A percentile compares a stretch with the other conserved stretches of the same genome.
phyloP scores from a whole-genome alignment of 1,140 invertebrate species.

The Andrena cerasifolii region DNA sequence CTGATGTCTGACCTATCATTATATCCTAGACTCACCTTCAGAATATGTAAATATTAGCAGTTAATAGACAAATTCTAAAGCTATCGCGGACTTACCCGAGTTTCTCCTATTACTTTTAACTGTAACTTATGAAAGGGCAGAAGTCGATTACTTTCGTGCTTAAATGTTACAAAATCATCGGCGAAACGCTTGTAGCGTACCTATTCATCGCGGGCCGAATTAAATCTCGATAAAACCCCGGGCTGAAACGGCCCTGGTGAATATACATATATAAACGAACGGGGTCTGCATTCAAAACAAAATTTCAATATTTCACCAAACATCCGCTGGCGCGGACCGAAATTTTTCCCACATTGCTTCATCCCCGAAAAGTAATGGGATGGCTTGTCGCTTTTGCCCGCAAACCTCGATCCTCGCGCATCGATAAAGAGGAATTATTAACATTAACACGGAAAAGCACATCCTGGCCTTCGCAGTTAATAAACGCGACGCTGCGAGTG shows the following conservation, averaged over 20 bases:
- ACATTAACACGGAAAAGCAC: no score
- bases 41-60: no score
- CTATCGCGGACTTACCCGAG: no score
- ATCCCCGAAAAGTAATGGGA: constrained; percentile 11
- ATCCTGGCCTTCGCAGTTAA: no score
- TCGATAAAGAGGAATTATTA: background rate
- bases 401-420: background rate
- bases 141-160: background rate
- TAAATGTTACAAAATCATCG: background rate
- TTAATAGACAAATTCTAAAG: no score
- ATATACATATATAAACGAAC: constrained; percentile 4
- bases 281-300: constrained; percentile 20
- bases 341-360: constrained; percentile 16
- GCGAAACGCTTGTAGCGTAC: background rate
- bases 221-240: constrained; percentile 8
- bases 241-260: background rate
- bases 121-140: no score
- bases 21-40: no score
- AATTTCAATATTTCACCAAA: constrained; percentile 48
- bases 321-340: constrained; percentile 4
- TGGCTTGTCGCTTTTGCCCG: constrained; percentile 15
- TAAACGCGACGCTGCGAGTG: no score
- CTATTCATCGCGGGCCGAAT: background rate
- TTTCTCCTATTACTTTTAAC: no score
- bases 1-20: no score